Evolutionary conservation across 2,888 invertebrate species (phyloP).

Genomic region (Alcis repandata): DNA sequence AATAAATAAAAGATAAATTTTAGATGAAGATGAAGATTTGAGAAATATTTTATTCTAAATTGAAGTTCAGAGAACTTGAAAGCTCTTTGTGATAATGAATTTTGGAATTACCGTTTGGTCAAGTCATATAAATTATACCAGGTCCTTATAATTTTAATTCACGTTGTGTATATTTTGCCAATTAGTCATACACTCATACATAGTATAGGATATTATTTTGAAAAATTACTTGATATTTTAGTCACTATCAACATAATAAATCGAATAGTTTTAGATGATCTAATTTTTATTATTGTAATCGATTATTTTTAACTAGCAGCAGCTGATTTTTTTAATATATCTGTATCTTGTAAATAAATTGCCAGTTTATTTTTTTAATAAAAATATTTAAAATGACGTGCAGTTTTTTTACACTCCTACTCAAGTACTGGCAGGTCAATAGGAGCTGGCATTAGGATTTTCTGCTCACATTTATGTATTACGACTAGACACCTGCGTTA

Average conservation of each 20-base stretch:
- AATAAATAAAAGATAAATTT: too few relatives aligned
- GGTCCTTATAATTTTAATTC: too few relatives aligned
- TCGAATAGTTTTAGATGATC: background rate
- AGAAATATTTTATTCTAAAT: background rate
- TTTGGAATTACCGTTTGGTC: background rate
- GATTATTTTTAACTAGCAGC: background rate
- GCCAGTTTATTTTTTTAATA: constrained; percentile 26
- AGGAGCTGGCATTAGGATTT: too few relatives aligned
- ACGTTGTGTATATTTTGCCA: too few relatives aligned
- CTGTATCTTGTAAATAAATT: constrained; percentile 25
- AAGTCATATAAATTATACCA: background rate
- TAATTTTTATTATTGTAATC: background rate
- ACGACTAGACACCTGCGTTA: too few relatives aligned
- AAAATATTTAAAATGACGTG: background rate
- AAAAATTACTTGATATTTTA: background rate
- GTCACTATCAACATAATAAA: background rate
- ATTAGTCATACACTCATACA: too few relatives aligned
- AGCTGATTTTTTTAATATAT: background rate
- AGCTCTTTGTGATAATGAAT: constrained; percentile 1
- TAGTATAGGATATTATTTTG: background rate
- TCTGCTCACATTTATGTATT: too few relatives aligned
- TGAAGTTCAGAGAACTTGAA: constrained; percentile 3
- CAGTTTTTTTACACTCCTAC: background rate
- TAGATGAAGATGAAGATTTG: background rate
- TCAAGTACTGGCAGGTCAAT: background rate